A percentile compares a stretch with the other conserved stretches of the same genome.
Evolutionary conservation across 2,888 invertebrate species (phyloP).

Genomic region (Andrena dorsata): DNA sequence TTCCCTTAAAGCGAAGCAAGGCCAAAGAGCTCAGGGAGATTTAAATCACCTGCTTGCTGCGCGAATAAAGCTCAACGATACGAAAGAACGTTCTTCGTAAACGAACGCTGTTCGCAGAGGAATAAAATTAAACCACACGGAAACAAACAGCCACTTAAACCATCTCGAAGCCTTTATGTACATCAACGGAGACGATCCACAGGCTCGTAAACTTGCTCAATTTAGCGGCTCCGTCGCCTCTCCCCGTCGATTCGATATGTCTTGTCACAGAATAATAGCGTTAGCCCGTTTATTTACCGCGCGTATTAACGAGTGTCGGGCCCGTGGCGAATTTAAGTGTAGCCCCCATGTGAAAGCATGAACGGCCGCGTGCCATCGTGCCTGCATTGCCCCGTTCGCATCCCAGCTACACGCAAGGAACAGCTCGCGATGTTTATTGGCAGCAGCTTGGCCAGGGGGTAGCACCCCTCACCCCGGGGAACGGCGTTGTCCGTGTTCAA

Average conservation of each 20-base stretch:
- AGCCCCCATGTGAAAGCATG: constrained; percentile 41
- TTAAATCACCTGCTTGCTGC: too few relatives aligned
- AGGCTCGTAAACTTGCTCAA: constrained; percentile 24
- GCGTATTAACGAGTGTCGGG: constrained; percentile 31
- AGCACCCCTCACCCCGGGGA: neutral
- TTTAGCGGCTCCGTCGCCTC: constrained; percentile 16
- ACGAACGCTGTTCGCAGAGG: neutral
- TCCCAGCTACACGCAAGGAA: constrained; percentile 54
- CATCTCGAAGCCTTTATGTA: neutral
- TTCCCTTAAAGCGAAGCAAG: too few relatives aligned
- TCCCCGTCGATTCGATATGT: constrained; percentile 48
- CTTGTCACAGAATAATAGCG: constrained; percentile 57
- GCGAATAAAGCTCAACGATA: neutral
- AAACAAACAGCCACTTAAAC: neutral
- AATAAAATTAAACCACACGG: neutral
- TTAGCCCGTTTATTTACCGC: constrained; percentile 60
- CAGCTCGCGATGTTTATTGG: constrained; percentile 57
- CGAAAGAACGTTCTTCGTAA: neutral
- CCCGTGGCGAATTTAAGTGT: constrained; percentile 47
- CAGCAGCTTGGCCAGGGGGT: constrained; percentile 11
- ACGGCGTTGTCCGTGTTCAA: constrained; percentile 42
- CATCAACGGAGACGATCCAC: neutral
- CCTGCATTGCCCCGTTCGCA: constrained; percentile 27
- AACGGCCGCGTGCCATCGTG: constrained; percentile 39
- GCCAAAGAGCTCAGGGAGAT: too few relatives aligned